Evolutionary conservation across 2,113 vertebrate species (phyloP).

Genomic region (Pristiophorus japonicus): DNA sequence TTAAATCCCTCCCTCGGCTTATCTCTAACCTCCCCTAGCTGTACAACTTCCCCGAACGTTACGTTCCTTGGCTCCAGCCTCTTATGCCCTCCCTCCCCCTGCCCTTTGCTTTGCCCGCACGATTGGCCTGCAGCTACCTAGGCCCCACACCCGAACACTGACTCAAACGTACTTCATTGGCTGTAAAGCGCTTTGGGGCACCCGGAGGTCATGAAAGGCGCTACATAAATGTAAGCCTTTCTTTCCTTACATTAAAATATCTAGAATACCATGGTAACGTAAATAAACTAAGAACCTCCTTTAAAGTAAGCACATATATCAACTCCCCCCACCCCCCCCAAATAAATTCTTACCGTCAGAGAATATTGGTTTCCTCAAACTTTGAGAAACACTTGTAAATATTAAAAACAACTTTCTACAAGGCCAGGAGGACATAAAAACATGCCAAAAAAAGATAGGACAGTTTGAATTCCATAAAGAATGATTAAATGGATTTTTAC

Average conservation of each 20-base stretch:
- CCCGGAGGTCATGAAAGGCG: not conserved
- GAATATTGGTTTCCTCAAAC: not conserved
- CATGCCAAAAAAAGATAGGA: not conserved
- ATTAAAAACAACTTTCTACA: not conserved
- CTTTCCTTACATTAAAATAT: not conserved
- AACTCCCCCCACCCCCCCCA: not conserved
- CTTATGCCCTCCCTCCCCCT: too few species aligned
- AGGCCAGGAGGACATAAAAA: not conserved
- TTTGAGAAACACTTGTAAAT: not conserved
- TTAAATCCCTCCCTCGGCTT: too few species aligned
- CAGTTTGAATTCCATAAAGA: not conserved
- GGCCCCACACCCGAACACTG: too few species aligned
- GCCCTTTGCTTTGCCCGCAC: too few species aligned
- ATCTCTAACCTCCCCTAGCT: too few species aligned
- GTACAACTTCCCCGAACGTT: too few species aligned
- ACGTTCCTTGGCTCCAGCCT: too few species aligned
- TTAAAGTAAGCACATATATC: not conserved
- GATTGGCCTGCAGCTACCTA: too few species aligned
- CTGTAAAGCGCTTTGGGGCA: not conserved
- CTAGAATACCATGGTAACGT: not conserved
- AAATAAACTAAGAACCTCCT: not conserved
- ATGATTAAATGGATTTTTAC: not conserved
- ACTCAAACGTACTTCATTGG: not conserved
- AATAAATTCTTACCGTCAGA: not conserved
- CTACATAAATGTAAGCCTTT: not conserved